Base-by-base conservation (phyloP, 2,888 invertebrate species). In the Morpho helenor region DNA sequence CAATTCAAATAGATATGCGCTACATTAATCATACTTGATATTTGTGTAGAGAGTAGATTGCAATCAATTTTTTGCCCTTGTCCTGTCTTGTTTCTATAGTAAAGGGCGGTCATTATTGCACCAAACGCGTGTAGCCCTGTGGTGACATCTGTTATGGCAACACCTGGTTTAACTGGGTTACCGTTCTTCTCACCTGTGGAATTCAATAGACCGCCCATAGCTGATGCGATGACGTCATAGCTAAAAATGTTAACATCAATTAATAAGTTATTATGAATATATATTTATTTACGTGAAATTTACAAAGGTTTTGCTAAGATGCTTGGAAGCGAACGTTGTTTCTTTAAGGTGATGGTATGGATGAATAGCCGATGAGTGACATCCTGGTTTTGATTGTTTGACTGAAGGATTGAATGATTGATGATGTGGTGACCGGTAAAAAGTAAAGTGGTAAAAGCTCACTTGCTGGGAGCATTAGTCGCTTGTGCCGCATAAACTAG, bases 101-200 rank as follows among this genome's bases (percentile, higher is more conserved):
- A 83, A 6, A 99, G 82, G 0, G 98, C 98, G 0, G 98, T 96
- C 91, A 98, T 91, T 63, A 99, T 98, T 0, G 99, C 97, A 10
- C 98, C 98, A 77, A 98, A 97, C 1, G 98, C 97, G 79, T 97
- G 98, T 3, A 99, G 90, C 0, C 99, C 99, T 0, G 99, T 98
- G 0, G 97, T 94, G 54, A 99, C 73, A 82, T 99, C 99, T 0
- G 97, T 98, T 70, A 98, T 93, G 0, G 99, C 97, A 0, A 98
- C 97, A 8, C 98, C 99, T 9, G 95, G 94, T 84, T 98, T 98
- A 63, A 96, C 95, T 0, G 99, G 98, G 46, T 94, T 94, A 0
- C 98, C 97, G 69, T 94, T 87, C 68, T 91, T 91, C 51, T 96
- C 94, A 0, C 99, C 99, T 0, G 99, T 99, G 31, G 97, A 95